Conservation (phyloP, 1,140 invertebrate species). For the Tetranychus cinnabarinus region DNA sequence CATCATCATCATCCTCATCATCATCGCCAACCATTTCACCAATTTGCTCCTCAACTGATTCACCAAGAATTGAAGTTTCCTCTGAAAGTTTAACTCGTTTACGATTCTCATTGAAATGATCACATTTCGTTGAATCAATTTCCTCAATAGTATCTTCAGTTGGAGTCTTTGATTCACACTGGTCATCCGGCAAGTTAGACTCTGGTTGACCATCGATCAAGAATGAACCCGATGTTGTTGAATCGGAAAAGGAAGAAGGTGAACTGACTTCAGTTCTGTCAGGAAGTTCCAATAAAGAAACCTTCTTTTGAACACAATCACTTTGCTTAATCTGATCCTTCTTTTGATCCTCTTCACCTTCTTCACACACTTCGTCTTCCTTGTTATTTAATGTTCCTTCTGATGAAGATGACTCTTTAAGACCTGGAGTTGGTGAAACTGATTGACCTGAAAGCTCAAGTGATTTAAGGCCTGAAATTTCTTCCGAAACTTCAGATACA, state of each 20-base stretch:
- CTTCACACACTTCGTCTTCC: not conserved
- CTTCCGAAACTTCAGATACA: conserved; percentile 16
- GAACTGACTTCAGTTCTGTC: not conserved
- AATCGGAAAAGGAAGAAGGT: not conserved
- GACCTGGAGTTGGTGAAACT: not conserved
- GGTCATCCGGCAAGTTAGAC: too few species aligned
- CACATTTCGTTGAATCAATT: not conserved
- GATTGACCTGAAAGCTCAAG: not conserved
- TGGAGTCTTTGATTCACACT: too few species aligned
- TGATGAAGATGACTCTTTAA: not conserved
- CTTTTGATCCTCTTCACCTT: not conserved
- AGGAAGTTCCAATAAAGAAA: too few species aligned
- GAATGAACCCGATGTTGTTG: not conserved
- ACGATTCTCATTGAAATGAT: not conserved
- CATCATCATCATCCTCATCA: not conserved
- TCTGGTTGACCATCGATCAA: not conserved
- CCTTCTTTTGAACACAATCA: too few species aligned
- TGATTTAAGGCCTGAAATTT: conserved; percentile 8
- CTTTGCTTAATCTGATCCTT: not conserved
- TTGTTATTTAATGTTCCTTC: not conserved
- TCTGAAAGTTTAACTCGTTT: not conserved
- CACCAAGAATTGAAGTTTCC: not conserved
- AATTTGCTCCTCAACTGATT: not conserved
- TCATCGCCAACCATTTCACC: not conserved
- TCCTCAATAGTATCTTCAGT: not conserved